These are phyloP conservation scores for Pterocles burchelli DNA, from an alignment of 2,113 vertebrate species.

Conservation along the genomic window DNA sequence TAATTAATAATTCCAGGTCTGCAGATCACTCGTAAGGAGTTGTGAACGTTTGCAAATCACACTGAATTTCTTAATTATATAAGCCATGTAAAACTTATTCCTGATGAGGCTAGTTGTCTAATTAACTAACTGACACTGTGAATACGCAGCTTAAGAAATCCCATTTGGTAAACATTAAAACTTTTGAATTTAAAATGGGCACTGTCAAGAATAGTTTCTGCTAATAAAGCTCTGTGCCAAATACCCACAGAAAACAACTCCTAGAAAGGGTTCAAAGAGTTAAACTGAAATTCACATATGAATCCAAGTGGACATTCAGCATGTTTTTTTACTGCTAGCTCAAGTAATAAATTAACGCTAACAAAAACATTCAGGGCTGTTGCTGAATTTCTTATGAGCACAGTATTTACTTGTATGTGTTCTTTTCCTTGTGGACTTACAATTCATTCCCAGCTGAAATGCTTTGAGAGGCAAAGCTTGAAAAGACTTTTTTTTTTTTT, in stretches of 20 bases:
- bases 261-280: conserved; percentile 1
- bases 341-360: conserved; percentile 59
- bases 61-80: conserved; percentile 13
- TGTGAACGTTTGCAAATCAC: neutral
- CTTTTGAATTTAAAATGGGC: neutral
- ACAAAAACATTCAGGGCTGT: conserved; percentile 39
- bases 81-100: conserved; percentile 14
- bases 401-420: conserved; percentile 32
- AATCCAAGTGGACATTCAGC: neutral
- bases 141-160: neutral
- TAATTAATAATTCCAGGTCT: conserved; percentile 47
- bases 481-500: conserved; percentile 39
- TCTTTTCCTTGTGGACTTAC: neutral
- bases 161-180: neutral
- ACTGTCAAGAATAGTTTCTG: neutral
- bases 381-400: conserved; percentile 39
- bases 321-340: conserved; percentile 3
- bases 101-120: conserved; percentile 26
- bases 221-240: neutral
- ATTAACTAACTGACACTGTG: conserved; percentile 2
- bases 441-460: neutral
- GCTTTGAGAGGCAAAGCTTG: conserved; percentile 6
- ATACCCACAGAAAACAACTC: neutral
- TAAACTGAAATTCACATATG: conserved; percentile 12
- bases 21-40: neutral